phyloP scores from a whole-genome alignment of 2,113 vertebrate genomes.

The Pseudonaja textilis region DNA sequence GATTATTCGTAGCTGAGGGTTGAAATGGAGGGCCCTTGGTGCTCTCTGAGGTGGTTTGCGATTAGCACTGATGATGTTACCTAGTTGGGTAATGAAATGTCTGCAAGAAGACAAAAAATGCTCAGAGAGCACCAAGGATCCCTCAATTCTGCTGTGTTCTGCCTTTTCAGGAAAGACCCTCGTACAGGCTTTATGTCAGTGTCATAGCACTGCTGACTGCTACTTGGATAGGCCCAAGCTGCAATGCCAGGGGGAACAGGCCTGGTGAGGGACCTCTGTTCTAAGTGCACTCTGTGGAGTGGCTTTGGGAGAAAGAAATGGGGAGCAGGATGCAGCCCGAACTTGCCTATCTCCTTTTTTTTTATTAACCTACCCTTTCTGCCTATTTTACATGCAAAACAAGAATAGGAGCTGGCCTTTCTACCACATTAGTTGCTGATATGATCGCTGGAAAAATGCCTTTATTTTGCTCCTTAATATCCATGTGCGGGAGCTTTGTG shows the following conservation, averaged over 20 bases:
- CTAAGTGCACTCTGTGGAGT: not conserved
- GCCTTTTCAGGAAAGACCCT: not conserved
- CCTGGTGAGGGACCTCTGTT: not conserved
- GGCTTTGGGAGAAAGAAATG: not conserved
- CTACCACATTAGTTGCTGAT: conserved; percentile 52
- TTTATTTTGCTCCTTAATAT: conserved; percentile 70
- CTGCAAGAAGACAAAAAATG: not conserved
- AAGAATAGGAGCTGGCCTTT: conserved; percentile 8
- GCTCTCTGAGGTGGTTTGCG: not conserved
- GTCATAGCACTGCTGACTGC: not conserved
- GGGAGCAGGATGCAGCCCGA: not conserved
- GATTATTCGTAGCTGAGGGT: not conserved
- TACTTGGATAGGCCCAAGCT: not conserved
- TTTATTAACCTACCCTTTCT: conserved; percentile 13
- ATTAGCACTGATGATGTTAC: not conserved
- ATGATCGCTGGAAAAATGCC: conserved; percentile 59
- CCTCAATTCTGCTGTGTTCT: not conserved
- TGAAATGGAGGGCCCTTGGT: no score
- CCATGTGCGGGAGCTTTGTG: conserved; percentile 55
- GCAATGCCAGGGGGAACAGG: no score
- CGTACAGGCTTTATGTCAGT: not conserved
- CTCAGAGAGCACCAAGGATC: not conserved
- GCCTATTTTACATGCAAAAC: conserved; percentile 42
- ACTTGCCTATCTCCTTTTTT: not conserved
- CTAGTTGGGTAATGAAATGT: not conserved